Evolutionary conservation across 2,797 vertebrate genomes (phyloP).

Genomic region (Falco naumanni): DNA sequence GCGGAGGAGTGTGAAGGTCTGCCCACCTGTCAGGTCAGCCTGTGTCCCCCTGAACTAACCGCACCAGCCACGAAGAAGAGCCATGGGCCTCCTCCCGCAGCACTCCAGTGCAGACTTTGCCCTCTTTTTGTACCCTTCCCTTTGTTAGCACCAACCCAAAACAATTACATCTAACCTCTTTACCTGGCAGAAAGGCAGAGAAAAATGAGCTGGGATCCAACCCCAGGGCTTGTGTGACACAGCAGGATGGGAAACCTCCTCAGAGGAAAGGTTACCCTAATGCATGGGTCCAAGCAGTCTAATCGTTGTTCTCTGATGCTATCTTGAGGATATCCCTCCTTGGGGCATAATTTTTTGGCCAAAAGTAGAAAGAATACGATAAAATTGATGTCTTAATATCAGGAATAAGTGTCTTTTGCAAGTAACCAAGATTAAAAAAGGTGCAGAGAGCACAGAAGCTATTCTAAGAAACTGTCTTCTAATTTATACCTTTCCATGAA

Average conservation of each 20-base stretch:
- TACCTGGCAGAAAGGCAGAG: neutral
- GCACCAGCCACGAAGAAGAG: neutral
- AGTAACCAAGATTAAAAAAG: neutral
- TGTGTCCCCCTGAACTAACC: neutral
- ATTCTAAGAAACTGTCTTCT: neutral
- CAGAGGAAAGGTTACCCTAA: neutral
- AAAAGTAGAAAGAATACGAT: neutral
- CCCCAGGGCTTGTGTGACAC: neutral
- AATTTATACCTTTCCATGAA: neutral
- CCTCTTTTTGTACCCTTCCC: neutral
- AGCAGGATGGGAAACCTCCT: neutral
- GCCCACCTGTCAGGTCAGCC: neutral
- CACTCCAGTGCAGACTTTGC: neutral
- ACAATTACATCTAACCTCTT: neutral
- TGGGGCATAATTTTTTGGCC: neutral
- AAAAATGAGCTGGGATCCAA: neutral
- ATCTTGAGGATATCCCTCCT: neutral
- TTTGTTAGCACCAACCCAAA: neutral
- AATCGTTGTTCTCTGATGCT: neutral
- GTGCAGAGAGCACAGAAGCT: neutral
- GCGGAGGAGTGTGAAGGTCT: neutral
- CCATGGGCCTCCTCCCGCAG: rapidly evolving
- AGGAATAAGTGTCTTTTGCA: neutral
- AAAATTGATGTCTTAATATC: neutral
- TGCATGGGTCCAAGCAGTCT: neutral